Conservation (phyloP, 2,113 vertebrate genomes). For the Pteropus alecto region DNA sequence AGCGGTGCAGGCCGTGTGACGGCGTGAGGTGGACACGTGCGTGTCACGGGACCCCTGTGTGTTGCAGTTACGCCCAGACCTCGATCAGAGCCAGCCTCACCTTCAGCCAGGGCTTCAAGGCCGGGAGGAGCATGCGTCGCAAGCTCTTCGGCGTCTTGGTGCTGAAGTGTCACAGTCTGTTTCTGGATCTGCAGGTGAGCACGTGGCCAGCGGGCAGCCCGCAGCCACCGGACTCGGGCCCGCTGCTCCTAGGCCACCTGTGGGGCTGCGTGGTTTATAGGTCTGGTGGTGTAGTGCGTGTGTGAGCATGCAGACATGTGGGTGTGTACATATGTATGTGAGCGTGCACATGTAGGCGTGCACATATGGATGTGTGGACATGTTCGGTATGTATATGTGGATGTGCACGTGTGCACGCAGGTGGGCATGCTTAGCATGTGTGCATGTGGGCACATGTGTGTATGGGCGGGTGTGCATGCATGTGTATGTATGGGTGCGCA, state of each 20-base stretch:
- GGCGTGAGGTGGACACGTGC: rapidly evolving
- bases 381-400: no score
- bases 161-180: constrained; percentile 89
- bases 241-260: no score
- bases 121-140: constrained; percentile 87
- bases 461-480: no score
- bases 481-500: no score
- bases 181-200: constrained; percentile 91
- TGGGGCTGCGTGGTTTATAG: rapidly evolving
- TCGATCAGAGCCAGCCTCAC: constrained; percentile 91
- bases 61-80: constrained; percentile 86
- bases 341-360: rapidly evolving
- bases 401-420: no score
- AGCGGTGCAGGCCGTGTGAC: neutral
- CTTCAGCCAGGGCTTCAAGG: constrained; percentile 80
- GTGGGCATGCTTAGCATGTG: no score
- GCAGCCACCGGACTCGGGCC: no score
- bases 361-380: neutral
- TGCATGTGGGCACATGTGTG: rapidly evolving
- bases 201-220: rapidly evolving
- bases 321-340: neutral
- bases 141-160: constrained; percentile 88
- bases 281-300: neutral
- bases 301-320: neutral
- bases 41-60: rapidly evolving